Evolutionary conservation across 2,113 vertebrate species (phyloP), one percentile per base, ranked within the genome.

Genomic region (Neodontobutis hainanensis): DNA sequence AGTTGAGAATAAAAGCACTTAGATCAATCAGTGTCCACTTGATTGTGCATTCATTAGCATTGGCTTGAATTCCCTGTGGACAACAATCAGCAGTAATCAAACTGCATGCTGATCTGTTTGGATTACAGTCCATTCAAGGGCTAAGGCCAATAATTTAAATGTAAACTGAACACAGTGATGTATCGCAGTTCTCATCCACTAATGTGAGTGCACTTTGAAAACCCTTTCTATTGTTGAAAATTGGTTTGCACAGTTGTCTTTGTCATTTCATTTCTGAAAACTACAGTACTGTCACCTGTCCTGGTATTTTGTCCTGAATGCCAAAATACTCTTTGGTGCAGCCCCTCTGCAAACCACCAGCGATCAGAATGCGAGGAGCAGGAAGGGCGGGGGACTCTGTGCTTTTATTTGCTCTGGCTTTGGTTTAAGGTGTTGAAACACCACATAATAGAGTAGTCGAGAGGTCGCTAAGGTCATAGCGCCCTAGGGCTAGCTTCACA

Each of bases 391-490:
- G 48, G 48, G 44, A 63, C 70, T 68, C 55, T 68, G 49, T 66
- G 73, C 65, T 83, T 87, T 87, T 90, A 85, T 89, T 88, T 87
- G 81, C 68, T 68, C 48, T 68, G 72, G 75, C 49, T 65, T 85
- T 75, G 70, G 82, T 69, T 85, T 71, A 75, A 84, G 83, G 73
- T 83, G 80, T 72, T 43, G 77, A 74, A 87, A 83, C 77, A 81
- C 81, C 75, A 87, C 82, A 88, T 90, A 83, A 89, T 90, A 86
- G 84, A 65, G 38, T 62, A 71, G 76, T 78, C 65, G 61, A 77
- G 65, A 53, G 72, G 71, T 73, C 65, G 69, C 67, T 65, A 70
- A 75, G 82, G 87, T 89, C 83, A 83, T 3, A 1, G 47, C 0
- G 65, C 65, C 62, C 63, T 38, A 64, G 71, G 64, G 82, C 36